These are phyloP conservation scores for Diacarnus erythraeanus DNA, from an alignment of 37 sponge, comb jelly and placozoan species.

Conservation along the genomic window DNA sequence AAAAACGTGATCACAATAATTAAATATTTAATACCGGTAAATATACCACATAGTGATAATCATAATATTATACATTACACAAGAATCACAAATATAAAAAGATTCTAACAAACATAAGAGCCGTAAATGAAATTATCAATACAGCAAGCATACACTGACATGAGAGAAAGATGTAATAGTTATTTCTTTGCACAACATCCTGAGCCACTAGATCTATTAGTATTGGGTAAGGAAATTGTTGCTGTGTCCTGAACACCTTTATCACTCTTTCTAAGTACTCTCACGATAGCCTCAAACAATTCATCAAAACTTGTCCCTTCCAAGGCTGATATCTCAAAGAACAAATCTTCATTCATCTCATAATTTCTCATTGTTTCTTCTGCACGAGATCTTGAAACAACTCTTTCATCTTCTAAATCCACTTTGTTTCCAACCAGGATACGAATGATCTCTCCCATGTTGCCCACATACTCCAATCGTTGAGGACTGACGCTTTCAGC, in stretches of 20 bases:
- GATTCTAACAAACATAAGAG: too few species aligned
- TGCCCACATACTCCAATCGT: slow-evolving; percentile 15
- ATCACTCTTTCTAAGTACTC: background rate
- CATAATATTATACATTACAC: too few species aligned
- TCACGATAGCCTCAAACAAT: slow-evolving; percentile 56
- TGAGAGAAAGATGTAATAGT: too few species aligned
- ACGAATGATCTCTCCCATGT: background rate
- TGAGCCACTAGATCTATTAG: background rate
- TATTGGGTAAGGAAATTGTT: background rate
- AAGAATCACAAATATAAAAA: too few species aligned
- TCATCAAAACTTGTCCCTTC: slow-evolving; percentile 46
- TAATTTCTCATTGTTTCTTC: slow-evolving; percentile 21
- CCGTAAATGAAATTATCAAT: background rate
- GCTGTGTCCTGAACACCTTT: background rate
- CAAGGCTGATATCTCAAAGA: slow-evolving; percentile 65
- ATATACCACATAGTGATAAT: too few species aligned
- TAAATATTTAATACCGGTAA: too few species aligned
- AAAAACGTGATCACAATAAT: too few species aligned
- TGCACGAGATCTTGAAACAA: slow-evolving; percentile 6
- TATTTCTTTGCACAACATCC: background rate
- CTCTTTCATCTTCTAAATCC: slow-evolving; percentile 40
- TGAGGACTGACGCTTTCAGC: slow-evolving; percentile 25
- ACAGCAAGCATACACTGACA: too few species aligned
- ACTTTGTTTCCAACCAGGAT: slow-evolving; percentile 61
- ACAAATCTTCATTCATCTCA: slow-evolving; percentile 24